These are phyloP conservation scores for Mallotus villosus DNA, from an alignment of 2,797 vertebrate genomes.

Conservation along the genomic window DNA sequence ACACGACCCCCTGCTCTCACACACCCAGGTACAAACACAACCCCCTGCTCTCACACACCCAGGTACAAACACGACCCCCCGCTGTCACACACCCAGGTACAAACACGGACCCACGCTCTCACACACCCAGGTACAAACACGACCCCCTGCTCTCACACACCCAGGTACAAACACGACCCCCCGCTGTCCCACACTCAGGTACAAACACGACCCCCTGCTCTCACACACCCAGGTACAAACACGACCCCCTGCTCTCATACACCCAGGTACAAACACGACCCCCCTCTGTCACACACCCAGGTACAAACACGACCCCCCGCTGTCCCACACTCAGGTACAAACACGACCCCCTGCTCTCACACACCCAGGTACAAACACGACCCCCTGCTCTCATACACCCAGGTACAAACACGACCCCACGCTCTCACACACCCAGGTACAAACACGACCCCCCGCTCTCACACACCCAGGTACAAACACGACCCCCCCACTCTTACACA, in stretches of 20 bases:
- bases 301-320: constrained; percentile 66
- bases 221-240: constrained; percentile 92
- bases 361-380: constrained; percentile 87
- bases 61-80: constrained; percentile 76
- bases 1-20: constrained; percentile 39
- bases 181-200: constrained; percentile 94
- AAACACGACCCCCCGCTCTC: constrained; percentile 78
- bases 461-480: constrained; percentile 89
- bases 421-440: constrained; percentile 85
- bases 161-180: constrained; percentile 83
- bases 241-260: constrained; percentile 90
- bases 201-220: constrained; percentile 46
- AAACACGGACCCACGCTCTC: constrained; percentile 78
- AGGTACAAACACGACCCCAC: constrained; percentile 75
- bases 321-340: constrained; percentile 86
- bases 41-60: constrained; percentile 91
- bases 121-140: constrained; percentile 89
- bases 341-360: constrained; percentile 46
- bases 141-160: constrained; percentile 65
- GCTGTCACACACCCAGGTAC: constrained; percentile 85
- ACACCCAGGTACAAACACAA: constrained; percentile 85
- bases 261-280: constrained; percentile 93
- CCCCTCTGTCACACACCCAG: constrained; percentile 93
- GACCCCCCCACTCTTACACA: too few relatives aligned
- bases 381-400: constrained; percentile 73